These are phyloP conservation scores for Dasysyrphus albostriatus DNA, from an alignment of 2,888 invertebrate species.

Conservation along the genomic window DNA sequence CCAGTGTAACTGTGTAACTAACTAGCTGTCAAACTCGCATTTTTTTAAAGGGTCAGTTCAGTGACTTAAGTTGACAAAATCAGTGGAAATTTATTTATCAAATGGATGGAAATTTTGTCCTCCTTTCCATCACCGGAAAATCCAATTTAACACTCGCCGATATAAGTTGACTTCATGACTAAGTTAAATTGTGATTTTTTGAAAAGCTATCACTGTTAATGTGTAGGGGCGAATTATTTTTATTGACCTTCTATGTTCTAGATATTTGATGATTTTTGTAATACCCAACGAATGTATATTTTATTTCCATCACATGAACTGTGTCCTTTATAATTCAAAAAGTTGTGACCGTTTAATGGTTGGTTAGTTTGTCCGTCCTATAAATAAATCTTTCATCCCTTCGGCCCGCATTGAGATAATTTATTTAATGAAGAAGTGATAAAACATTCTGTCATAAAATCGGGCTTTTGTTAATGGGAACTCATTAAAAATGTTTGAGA, in stretches of 20 bases:
- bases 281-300: no score
- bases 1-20: no score
- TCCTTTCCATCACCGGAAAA: not conserved
- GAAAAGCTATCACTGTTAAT: constrained; percentile 33
- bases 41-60: not conserved
- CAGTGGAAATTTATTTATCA: not conserved
- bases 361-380: not conserved
- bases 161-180: not conserved
- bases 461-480: constrained; percentile 60
- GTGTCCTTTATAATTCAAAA: constrained; percentile 28
- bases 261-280: no score
- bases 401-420: constrained; percentile 30
- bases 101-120: not conserved
- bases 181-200: constrained; percentile 57
- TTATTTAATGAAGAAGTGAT: constrained; percentile 64
- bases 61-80: not conserved
- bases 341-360: constrained; percentile 1
- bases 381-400: not conserved
- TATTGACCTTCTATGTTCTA: not conserved
- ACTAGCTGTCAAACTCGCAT: no score
- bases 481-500: constrained; percentile 66
- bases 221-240: not conserved
- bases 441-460: constrained; percentile 62
- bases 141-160: constrained; percentile 43
- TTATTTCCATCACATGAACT: not conserved